Conservation (phyloP, 2,888 invertebrate species). For the Lacanobia oleracea region DNA sequence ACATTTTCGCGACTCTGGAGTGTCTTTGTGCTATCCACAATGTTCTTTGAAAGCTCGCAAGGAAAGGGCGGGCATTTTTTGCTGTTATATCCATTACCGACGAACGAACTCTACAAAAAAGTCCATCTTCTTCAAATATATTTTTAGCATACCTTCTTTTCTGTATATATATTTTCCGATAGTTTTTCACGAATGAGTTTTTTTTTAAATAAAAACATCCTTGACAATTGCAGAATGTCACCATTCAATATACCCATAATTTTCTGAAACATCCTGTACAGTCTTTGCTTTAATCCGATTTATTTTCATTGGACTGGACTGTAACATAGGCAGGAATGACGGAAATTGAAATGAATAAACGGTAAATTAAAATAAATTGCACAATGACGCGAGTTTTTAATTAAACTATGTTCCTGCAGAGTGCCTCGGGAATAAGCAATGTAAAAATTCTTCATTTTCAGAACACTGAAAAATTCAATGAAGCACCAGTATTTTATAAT, state of each 20-base stretch:
- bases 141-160: constrained; percentile 25
- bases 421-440: constrained; percentile 20
- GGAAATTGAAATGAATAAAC: constrained; percentile 20
- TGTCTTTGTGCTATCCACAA: constrained; percentile 60
- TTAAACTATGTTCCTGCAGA: constrained; percentile 27
- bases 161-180: neutral
- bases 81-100: constrained; percentile 38
- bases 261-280: too few species aligned
- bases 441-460: constrained; percentile 34
- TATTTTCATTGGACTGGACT: neutral
- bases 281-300: neutral
- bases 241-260: too few species aligned
- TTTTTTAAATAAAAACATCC: too few species aligned
- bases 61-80: constrained; percentile 42
- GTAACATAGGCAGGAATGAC: neutral
- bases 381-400: constrained; percentile 29
- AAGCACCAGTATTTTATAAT: constrained; percentile 25
- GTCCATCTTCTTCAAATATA: constrained; percentile 6
- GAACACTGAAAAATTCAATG: constrained; percentile 5
- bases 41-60: constrained; percentile 55
- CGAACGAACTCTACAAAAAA: constrained; percentile 22
- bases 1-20: constrained; percentile 48
- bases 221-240: too few species aligned
- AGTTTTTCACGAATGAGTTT: too few species aligned
- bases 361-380: constrained; percentile 7